Conservation (phyloP, 2,888 invertebrate species). For the Fragum whitleyi region DNA sequence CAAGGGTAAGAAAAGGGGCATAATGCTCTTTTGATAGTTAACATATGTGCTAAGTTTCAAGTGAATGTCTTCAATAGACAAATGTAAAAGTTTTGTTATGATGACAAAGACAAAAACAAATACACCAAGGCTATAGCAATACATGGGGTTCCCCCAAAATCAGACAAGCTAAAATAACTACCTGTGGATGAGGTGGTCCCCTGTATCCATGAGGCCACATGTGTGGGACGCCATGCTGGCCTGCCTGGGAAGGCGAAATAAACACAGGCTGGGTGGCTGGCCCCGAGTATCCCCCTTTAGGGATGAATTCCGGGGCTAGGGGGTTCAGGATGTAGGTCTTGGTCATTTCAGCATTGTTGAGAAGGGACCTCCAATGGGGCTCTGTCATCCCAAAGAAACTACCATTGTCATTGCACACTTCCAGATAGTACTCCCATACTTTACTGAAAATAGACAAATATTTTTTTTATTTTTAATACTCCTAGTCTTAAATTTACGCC, state of each 20-base stretch:
- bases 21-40: too few species aligned
- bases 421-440: constrained; percentile 92
- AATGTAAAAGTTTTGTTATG: too few species aligned
- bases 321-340: constrained; percentile 93
- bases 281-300: constrained; percentile 81
- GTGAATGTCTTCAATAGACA: too few species aligned
- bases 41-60: too few species aligned
- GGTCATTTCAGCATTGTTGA: constrained; percentile 91
- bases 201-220: constrained; percentile 46
- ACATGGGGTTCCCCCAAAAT: too few species aligned
- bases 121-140: too few species aligned
- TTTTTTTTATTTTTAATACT: too few species aligned
- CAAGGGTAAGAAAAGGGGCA: too few species aligned
- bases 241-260: constrained; percentile 23
- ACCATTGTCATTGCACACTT: constrained; percentile 90
- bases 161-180: too few species aligned
- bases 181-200: constrained; percentile 58
- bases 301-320: constrained; percentile 92
- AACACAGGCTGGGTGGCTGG: constrained; percentile 58
- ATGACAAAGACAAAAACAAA: too few species aligned
- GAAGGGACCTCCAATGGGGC: constrained; percentile 89
- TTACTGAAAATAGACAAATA: constrained; percentile 88
- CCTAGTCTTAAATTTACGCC: too few species aligned
- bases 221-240: constrained; percentile 40
- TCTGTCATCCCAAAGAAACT: constrained; percentile 91